Percentiles rank a stretch among this genome's conserved stretches.
Evolutionary conservation across 92 coral and sea anemone genomes (phyloP).

Genomic region (Epizoanthus scotinus): DNA sequence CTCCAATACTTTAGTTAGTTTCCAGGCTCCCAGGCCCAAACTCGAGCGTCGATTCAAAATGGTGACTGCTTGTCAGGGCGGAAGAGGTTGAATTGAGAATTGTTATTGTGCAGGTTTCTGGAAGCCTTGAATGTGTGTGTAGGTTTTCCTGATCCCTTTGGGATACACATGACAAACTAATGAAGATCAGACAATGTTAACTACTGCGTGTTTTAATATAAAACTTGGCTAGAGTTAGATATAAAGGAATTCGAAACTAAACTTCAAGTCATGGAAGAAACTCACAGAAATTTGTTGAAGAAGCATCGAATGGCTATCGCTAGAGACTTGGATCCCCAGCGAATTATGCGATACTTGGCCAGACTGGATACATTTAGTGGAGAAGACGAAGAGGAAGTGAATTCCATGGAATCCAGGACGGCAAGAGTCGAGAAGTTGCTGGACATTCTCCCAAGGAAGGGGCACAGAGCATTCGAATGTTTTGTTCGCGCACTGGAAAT

Average conservation of each 20-base stretch:
- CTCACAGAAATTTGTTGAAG: conserved; percentile 54
- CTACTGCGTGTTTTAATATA: too few relatives aligned
- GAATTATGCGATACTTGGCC: conserved; percentile 47
- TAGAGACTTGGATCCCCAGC: conserved; percentile 65
- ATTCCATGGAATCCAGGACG: conserved; percentile 39
- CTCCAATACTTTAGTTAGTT: not conserved
- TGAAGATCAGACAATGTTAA: not conserved
- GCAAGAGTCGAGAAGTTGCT: conserved; percentile 48
- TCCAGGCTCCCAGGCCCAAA: not conserved
- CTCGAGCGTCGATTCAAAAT: too few relatives aligned
- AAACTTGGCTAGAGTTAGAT: not conserved
- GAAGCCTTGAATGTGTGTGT: not conserved
- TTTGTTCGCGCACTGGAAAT: conserved; percentile 56
- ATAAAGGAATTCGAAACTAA: not conserved
- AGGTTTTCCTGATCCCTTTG: too few relatives aligned
- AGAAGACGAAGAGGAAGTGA: conserved; percentile 62
- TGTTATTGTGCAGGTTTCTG: not conserved
- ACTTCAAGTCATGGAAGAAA: conserved; percentile 46
- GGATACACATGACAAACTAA: not conserved
- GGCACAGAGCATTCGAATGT: conserved; percentile 49
- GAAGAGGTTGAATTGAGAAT: not conserved
- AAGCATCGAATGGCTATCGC: conserved; percentile 52
- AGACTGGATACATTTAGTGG: conserved; percentile 29
- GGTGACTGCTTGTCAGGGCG: not conserved
- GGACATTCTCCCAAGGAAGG: conserved; percentile 61